Conservation (phyloP, 2,113 vertebrate genomes). For the Smithornis capensis region DNA sequence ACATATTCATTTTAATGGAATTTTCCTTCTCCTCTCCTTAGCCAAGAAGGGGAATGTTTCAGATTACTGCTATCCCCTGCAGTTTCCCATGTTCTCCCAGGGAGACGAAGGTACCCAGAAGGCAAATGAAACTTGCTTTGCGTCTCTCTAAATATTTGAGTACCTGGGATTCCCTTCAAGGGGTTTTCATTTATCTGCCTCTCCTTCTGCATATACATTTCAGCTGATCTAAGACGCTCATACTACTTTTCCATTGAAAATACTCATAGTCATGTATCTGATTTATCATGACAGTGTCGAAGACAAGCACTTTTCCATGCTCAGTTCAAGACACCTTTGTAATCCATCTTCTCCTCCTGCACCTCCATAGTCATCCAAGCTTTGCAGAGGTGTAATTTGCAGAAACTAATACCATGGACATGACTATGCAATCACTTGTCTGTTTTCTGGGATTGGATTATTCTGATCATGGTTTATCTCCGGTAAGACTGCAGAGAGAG, state of each 20-base stretch:
- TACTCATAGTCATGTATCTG: neutral
- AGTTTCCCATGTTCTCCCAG: neutral
- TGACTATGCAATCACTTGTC: neutral
- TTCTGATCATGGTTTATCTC: neutral
- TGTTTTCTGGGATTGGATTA: neutral
- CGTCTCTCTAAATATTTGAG: constrained; percentile 44
- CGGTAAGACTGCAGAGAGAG: neutral
- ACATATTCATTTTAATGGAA: constrained; percentile 14
- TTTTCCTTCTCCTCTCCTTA: neutral
- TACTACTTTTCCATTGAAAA: neutral
- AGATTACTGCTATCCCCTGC: neutral
- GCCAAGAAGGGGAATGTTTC: neutral
- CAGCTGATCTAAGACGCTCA: neutral
- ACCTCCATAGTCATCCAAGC: neutral
- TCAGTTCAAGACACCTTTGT: neutral
- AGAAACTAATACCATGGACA: neutral
- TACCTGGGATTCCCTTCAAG: neutral
- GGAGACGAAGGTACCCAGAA: neutral
- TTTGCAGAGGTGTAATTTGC: neutral
- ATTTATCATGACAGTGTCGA: neutral
- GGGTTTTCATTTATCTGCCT: neutral
- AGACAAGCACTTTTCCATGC: neutral
- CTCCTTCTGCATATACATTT: neutral
- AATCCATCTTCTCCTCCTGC: neutral
- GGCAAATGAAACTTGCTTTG: constrained; percentile 11